Conservation (phyloP, 2,888 invertebrate species). For the Nomada flava region DNA sequence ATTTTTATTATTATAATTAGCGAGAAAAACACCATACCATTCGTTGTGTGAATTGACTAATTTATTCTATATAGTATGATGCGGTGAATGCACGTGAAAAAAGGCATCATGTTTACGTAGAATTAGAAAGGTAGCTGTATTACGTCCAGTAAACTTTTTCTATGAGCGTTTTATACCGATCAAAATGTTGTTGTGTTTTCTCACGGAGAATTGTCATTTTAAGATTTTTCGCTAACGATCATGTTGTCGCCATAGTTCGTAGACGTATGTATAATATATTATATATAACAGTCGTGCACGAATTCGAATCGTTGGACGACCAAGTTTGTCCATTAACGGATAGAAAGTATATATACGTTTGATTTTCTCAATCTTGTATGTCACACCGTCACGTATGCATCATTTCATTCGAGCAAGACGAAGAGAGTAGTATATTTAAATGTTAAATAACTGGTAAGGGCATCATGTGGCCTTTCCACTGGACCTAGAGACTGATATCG, state of each 20-base stretch:
- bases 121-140: constrained; percentile 67
- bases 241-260: constrained; percentile 67
- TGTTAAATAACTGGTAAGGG: constrained; percentile 67
- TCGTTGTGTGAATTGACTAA: constrained; percentile 61
- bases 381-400: constrained; percentile 27
- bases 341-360: constrained; percentile 22
- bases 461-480: constrained; percentile 69
- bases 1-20: constrained; percentile 59
- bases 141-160: constrained; percentile 78
- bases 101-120: constrained; percentile 66
- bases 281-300: constrained; percentile 8
- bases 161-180: constrained; percentile 81
- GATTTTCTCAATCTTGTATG: constrained; percentile 35
- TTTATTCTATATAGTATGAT: constrained; percentile 57
- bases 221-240: constrained; percentile 60
- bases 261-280: constrained; percentile 30
- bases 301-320: constrained; percentile 19
- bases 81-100: constrained; percentile 68
- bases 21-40: constrained; percentile 46
- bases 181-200: constrained; percentile 74
- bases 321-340: constrained; percentile 8
- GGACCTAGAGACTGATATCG: constrained; percentile 70
- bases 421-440: constrained; percentile 61
- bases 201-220: constrained; percentile 56
- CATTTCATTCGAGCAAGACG: constrained; percentile 59